Percentiles rank a stretch among this genome's conserved stretches.
Evolutionary conservation across 2,888 invertebrate genomes (phyloP).

Genomic region (Ormyrus rosae): DNA sequence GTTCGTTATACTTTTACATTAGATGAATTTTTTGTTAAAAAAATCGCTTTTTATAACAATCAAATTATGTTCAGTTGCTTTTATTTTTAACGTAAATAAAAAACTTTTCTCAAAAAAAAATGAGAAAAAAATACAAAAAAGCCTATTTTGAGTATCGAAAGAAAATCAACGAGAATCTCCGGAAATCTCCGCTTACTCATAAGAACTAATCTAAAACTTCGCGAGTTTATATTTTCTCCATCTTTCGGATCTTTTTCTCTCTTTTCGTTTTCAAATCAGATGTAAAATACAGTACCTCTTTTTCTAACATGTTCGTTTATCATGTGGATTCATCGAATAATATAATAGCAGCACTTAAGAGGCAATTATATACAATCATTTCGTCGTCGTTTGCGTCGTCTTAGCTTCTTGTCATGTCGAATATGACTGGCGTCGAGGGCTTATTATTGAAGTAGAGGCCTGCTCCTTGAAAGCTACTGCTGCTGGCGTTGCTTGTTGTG

Average conservation of each 20-base stretch:
- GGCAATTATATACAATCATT: constrained; percentile 38
- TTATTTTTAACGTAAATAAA: constrained; percentile 9
- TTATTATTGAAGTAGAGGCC: constrained; percentile 69
- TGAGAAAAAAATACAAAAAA: constrained; percentile 8
- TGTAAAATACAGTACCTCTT: constrained; percentile 25
- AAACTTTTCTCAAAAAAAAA: constrained; percentile 26
- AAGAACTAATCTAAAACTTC: constrained; percentile 7
- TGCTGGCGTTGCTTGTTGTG: not conserved
- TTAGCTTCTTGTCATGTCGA: constrained; percentile 71
- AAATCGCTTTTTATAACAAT: not conserved
- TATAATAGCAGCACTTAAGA: constrained; percentile 30
- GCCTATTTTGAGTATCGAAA: constrained; percentile 29
- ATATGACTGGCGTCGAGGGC: constrained; percentile 68
- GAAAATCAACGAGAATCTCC: constrained; percentile 12
- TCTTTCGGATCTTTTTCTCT: constrained; percentile 7
- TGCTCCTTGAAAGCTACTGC: constrained; percentile 70
- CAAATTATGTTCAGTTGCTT: constrained; percentile 12
- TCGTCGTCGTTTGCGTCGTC: constrained; percentile 13
- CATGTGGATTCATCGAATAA: constrained; percentile 25
- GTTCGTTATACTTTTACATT: not conserved
- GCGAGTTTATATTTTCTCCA: constrained; percentile 6
- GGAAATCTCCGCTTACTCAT: not conserved
- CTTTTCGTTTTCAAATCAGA: constrained; percentile 21
- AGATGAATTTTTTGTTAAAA: constrained; percentile 13
- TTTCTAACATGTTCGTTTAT: constrained; percentile 4